Conservation (phyloP, 2,888 invertebrate genomes). For the Calliphora vomitoria region DNA sequence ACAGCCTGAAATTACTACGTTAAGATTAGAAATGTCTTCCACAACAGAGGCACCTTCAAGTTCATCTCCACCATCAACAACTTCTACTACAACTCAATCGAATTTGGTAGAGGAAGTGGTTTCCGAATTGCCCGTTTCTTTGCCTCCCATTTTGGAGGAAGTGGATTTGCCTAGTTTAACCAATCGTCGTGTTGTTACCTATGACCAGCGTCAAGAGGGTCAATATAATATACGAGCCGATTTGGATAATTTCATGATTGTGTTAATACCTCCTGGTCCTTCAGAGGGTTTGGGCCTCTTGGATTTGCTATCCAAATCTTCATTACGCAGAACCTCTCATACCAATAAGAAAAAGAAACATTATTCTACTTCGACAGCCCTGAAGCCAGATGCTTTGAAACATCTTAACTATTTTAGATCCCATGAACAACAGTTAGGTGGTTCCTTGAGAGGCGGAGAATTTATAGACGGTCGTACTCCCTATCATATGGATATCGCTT, state of each 20-base stretch:
- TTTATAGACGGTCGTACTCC: slow-evolving; percentile 89
- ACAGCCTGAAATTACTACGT: slow-evolving; percentile 31
- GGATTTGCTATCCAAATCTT: slow-evolving; percentile 81
- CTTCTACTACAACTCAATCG: slow-evolving; percentile 36
- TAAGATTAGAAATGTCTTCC: slow-evolving; percentile 30
- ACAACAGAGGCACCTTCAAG: slow-evolving; percentile 37
- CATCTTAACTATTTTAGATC: slow-evolving; percentile 69
- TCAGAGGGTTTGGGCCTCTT: slow-evolving; percentile 79
- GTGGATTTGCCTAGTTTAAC: slow-evolving; percentile 68
- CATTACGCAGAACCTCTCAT: slow-evolving; percentile 76
- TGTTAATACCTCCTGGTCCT: slow-evolving; percentile 86
- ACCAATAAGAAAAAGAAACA: slow-evolving; percentile 77
- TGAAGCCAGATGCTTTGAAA: slow-evolving; percentile 69
- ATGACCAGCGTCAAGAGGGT: slow-evolving; percentile 91
- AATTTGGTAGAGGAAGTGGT: slow-evolving; percentile 67
- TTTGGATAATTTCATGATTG: slow-evolving; percentile 89
- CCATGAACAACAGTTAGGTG: slow-evolving; percentile 54
- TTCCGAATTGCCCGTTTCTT: slow-evolving; percentile 74
- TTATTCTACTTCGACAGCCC: slow-evolving; percentile 36
- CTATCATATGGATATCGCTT: slow-evolving; percentile 88
- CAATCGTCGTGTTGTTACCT: slow-evolving; percentile 80
- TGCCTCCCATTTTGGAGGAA: slow-evolving; percentile 59
- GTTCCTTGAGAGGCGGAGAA: slow-evolving; percentile 79
- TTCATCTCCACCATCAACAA: slow-evolving; percentile 29
- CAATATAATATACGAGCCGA: slow-evolving; percentile 90